These are phyloP conservation scores for Rhinogobio ventralis DNA, from an alignment of 2,797 vertebrate species.

Conservation along the genomic window DNA sequence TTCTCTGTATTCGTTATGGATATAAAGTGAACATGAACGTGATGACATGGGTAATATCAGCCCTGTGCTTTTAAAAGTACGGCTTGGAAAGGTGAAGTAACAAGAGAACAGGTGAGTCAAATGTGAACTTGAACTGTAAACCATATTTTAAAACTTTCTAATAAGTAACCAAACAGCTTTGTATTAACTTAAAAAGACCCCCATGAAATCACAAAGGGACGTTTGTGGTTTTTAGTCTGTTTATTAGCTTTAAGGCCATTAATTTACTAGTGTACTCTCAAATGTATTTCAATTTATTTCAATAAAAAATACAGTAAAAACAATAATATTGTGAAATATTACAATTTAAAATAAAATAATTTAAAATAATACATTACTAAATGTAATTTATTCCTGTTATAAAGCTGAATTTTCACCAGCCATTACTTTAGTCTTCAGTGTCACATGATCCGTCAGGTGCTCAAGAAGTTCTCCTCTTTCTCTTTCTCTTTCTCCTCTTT, in stretches of 20 bases:
- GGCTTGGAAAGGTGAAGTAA: constrained; percentile 26
- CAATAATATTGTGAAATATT: background rate
- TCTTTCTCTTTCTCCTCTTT: too few relatives aligned
- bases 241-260: background rate
- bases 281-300: background rate
- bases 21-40: constrained; percentile 21
- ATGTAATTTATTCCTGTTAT: too few relatives aligned
- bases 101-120: constrained; percentile 67
- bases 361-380: too few relatives aligned
- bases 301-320: background rate
- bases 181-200: constrained; percentile 2
- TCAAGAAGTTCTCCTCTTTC: background rate
- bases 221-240: background rate
- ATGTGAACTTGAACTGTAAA: constrained; percentile 10
- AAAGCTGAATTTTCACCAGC: background rate
- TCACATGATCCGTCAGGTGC: background rate
- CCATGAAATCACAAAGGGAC: background rate
- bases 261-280: background rate
- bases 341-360: too few relatives aligned
- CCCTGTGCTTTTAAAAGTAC: constrained; percentile 27
- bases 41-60: constrained; percentile 14
- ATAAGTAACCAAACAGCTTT: background rate
- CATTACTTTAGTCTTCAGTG: background rate
- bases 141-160: background rate
- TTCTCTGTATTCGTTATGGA: constrained; percentile 30